A percentile compares a stretch with the other conserved stretches of the same genome.
Conservation (phyloP, 1,140 invertebrate genomes). For the Panagrolaimus sp. region DNA sequence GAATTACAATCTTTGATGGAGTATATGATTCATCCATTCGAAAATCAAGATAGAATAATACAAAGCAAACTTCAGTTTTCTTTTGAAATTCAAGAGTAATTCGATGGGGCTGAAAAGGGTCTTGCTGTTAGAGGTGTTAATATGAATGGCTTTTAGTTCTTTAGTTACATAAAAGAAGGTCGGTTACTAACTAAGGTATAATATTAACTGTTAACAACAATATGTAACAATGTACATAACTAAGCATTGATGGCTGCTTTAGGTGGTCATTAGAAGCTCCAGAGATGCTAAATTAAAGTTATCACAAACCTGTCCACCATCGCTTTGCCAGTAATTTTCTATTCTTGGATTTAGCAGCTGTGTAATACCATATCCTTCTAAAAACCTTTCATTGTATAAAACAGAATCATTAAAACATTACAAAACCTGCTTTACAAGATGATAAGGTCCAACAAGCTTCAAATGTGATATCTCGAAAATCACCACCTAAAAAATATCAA, state of each 20-base stretch:
- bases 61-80: conserved; percentile 88
- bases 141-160: too few relatives aligned
- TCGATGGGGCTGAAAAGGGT: conserved; percentile 78
- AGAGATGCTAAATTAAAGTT: too few relatives aligned
- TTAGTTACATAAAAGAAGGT: too few relatives aligned
- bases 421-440: conserved; percentile 85
- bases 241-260: too few relatives aligned
- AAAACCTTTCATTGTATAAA: conserved; percentile 20
- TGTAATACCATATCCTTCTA: conserved; percentile 87
- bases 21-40: conserved; percentile 98
- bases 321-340: conserved; percentile 98
- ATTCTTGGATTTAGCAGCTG: conserved; percentile 86
- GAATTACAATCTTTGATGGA: conserved; percentile 70
- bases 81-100: conserved; percentile 94
- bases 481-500: neutral
- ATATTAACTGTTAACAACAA: too few relatives aligned
- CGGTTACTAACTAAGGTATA: too few relatives aligned
- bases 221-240: too few relatives aligned
- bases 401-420: conserved; percentile 20
- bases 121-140: too few relatives aligned
- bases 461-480: neutral
- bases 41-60: conserved; percentile 94
- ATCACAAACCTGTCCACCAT: conserved; percentile 67
- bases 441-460: conserved; percentile 76
- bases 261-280: too few relatives aligned